phyloP scores from a whole-genome alignment of 2,797 vertebrate genomes.

The Hafferia zeledoni region DNA sequence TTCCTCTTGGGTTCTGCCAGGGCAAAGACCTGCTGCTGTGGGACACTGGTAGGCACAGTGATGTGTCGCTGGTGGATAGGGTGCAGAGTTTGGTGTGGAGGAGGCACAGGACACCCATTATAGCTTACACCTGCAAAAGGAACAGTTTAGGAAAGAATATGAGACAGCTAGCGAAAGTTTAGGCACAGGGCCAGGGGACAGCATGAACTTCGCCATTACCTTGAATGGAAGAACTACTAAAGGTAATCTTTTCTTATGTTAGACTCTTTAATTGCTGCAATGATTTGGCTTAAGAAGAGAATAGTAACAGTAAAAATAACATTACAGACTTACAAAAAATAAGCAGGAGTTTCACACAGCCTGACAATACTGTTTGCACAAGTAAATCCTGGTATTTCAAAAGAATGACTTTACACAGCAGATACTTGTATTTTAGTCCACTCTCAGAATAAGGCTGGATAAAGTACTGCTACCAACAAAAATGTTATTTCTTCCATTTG shows the following conservation, averaged over 20 bases:
- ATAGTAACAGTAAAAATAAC: background rate
- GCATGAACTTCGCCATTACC: background rate
- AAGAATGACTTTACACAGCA: background rate
- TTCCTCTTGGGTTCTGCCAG: slow-evolving; percentile 95
- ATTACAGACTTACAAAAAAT: background rate
- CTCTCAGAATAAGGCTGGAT: background rate
- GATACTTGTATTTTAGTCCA: background rate
- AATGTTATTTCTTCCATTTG: background rate
- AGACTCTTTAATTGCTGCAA: background rate
- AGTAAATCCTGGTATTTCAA: background rate
- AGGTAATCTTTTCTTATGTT: background rate
- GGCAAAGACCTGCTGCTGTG: slow-evolving; percentile 95
- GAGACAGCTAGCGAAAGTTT: background rate
- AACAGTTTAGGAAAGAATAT: background rate
- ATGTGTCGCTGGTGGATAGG: slow-evolving; percentile 95
- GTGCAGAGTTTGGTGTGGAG: slow-evolving; percentile 88
- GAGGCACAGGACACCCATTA: slow-evolving; percentile 79
- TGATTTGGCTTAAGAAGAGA: background rate
- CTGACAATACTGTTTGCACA: background rate
- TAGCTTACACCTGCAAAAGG: slow-evolving; percentile 80
- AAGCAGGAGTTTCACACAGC: background rate
- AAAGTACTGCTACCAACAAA: background rate
- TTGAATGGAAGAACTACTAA: background rate
- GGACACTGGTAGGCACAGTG: slow-evolving; percentile 93
- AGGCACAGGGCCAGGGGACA: background rate